Conservation (phyloP, 2,113 vertebrate species). For the Hippocampus comes region DNA sequence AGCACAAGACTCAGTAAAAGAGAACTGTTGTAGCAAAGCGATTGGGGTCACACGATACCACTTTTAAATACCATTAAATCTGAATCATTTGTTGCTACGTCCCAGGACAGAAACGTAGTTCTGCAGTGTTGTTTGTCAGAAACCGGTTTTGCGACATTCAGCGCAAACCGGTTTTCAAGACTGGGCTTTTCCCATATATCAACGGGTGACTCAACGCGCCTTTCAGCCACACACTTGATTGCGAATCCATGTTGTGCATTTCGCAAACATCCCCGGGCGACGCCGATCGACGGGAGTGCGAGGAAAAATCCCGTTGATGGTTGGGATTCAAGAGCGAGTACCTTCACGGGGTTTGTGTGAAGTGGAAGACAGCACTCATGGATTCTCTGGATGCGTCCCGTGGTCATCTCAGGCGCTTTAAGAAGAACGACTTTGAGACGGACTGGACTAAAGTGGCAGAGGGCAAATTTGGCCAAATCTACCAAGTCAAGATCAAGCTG, state of each 20-base stretch:
- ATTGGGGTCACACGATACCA: not conserved
- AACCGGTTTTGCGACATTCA: constrained; percentile 67
- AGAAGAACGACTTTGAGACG: constrained; percentile 77
- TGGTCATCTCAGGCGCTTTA: constrained; percentile 66
- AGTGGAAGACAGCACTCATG: constrained; percentile 31
- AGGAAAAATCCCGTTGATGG: constrained; percentile 37
- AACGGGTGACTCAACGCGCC: constrained; percentile 8
- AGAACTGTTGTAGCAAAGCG: not conserved
- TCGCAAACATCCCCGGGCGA: constrained; percentile 5
- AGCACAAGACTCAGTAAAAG: not conserved
- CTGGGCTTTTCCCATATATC: constrained; percentile 39
- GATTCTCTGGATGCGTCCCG: constrained; percentile 24
- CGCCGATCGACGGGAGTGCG: constrained; percentile 9
- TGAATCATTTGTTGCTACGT: not conserved
- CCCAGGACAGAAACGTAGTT: constrained; percentile 1
- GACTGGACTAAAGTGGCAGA: constrained; percentile 77
- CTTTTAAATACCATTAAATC: not conserved
- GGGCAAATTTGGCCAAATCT: constrained; percentile 76
- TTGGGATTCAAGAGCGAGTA: constrained; percentile 30
- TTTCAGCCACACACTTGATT: constrained; percentile 9
- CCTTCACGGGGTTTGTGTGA: constrained; percentile 9
- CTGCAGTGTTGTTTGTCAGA: constrained; percentile 9
- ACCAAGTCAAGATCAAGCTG: constrained; percentile 77
- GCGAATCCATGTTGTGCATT: not conserved
- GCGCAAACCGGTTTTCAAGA: constrained; percentile 37